A percentile compares a stretch with the other conserved stretches of the same genome.
These are phyloP conservation scores for Myrmophylax atrothorax DNA, from an alignment of 2,113 vertebrate species.

Conservation along the genomic window DNA sequence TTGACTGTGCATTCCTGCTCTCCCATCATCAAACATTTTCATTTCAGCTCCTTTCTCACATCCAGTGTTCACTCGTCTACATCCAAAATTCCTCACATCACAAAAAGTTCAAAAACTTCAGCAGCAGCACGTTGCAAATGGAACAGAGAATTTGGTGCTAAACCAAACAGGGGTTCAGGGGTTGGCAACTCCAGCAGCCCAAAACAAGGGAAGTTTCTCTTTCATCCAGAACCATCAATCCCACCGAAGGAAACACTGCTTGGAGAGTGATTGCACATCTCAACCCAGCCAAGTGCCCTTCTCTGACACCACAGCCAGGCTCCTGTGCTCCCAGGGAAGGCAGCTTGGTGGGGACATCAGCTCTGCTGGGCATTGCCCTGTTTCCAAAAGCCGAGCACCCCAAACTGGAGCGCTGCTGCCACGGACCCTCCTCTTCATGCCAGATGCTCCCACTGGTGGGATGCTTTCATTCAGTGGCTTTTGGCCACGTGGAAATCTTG, in stretches of 20 bases:
- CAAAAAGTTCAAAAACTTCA: not conserved
- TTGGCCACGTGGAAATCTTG: fast-evolving
- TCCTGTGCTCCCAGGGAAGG: not conserved
- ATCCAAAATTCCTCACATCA: fast-evolving
- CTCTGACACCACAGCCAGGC: not conserved
- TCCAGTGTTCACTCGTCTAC: not conserved
- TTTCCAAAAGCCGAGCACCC: not conserved
- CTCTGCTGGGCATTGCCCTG: not conserved
- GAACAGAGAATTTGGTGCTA: not conserved
- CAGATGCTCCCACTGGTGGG: fast-evolving
- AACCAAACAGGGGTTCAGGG: too few relatives aligned
- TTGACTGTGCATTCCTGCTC: not conserved
- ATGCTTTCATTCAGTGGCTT: not conserved
- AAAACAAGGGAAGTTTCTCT: not conserved
- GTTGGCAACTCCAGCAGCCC: not conserved
- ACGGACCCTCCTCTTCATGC: fast-evolving
- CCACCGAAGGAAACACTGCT: fast-evolving
- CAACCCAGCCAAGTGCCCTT: fast-evolving
- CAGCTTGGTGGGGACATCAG: fast-evolving
- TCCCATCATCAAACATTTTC: not conserved
- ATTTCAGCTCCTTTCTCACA: fast-evolving
- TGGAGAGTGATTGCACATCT: fast-evolving
- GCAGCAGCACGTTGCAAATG: not conserved
- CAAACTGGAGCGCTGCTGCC: fast-evolving
- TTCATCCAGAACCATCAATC: fast-evolving